These are phyloP conservation scores for Rhizoglyphus robini DNA, from an alignment of 1,140 invertebrate species.

Conservation along the genomic window DNA sequence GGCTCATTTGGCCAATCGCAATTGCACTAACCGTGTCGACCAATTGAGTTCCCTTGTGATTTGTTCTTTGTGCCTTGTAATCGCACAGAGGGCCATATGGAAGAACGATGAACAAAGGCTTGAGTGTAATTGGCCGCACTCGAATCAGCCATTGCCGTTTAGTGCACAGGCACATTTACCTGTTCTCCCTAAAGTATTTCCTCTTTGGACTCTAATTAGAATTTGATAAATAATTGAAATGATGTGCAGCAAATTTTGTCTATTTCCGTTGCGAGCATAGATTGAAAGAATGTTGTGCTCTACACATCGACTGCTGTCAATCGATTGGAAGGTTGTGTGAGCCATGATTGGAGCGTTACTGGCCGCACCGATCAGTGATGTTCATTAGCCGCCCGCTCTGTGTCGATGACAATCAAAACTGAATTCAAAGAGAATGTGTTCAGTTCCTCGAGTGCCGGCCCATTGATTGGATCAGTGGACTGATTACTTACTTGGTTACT, in stretches of 20 bases:
- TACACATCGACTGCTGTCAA: neutral
- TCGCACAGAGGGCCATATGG: too few relatives aligned
- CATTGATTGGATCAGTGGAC: too few relatives aligned
- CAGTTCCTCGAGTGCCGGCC: neutral
- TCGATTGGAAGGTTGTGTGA: too few relatives aligned
- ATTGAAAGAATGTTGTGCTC: too few relatives aligned
- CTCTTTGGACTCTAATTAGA: neutral
- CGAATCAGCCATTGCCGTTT: neutral
- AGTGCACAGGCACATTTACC: too few relatives aligned
- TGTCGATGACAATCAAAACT: neutral
- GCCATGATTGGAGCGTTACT: too few relatives aligned
- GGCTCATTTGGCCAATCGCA: too few relatives aligned
- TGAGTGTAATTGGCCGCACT: neutral
- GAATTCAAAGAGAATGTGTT: neutral
- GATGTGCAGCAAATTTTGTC: neutral
- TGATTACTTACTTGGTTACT: too few relatives aligned
- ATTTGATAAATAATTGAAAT: neutral
- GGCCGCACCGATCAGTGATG: neutral
- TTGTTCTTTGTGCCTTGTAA: neutral
- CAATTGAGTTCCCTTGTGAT: neutral
- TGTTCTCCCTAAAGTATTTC: neutral
- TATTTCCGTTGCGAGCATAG: neutral
- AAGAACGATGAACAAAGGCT: neutral
- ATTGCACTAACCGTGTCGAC: too few relatives aligned
- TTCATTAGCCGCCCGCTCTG: neutral